Base-by-base conservation (phyloP, 2,113 vertebrate genomes). In the Lophura nycthemera region DNA sequence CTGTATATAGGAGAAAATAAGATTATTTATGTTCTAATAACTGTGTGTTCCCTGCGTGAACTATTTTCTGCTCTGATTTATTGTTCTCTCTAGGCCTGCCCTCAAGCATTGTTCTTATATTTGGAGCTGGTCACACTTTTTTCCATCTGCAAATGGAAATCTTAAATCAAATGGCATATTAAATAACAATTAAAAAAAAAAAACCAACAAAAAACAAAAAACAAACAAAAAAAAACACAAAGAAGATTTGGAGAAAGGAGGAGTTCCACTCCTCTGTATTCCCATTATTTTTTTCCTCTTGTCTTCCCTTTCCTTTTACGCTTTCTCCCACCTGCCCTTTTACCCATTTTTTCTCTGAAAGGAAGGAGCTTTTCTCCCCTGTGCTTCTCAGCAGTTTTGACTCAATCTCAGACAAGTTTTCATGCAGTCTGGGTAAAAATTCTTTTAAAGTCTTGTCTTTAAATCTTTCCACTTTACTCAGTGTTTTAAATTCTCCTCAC, bases 81-180 rank as follows among this genome's bases (percentile, higher is more conserved):
- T 66, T 92, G 83, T 57, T 86, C 74, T 84, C 79, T 89, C 67
- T 56, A 86, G 91, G 90, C 88, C 79, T 94, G 80, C 73, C 88
- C 79, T 92, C 76, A 84, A 93, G 88, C 85, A 86, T 86, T 93
- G 93, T 90, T 95, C 88, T 95, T 92, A 1, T 43, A 71, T 64
- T 92, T 91, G 77, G 48, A 95, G 88, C 24, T 8, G 29, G 75
- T 81, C 24, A 13, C 43, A 77, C 32, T 59, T n/a, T 59, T 86
- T 96, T 86, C 82, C 83, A 91, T 92, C 89, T 91, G 79, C 75
- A 91, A 91, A 91, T 83, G 67, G 82, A 92, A 92, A 91, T 83
- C 47, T 78, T 83, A 69, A 86, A 81, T 88, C 36, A 71, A 59
- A 52, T 47, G 29, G 43, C 38, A 77, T 82, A 90, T 88, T 72